Percentiles rank a stretch among this genome's conserved stretches.
phyloP scores from a whole-genome alignment of 2,888 invertebrate species.

The Acanthacorydalis orientalis region DNA sequence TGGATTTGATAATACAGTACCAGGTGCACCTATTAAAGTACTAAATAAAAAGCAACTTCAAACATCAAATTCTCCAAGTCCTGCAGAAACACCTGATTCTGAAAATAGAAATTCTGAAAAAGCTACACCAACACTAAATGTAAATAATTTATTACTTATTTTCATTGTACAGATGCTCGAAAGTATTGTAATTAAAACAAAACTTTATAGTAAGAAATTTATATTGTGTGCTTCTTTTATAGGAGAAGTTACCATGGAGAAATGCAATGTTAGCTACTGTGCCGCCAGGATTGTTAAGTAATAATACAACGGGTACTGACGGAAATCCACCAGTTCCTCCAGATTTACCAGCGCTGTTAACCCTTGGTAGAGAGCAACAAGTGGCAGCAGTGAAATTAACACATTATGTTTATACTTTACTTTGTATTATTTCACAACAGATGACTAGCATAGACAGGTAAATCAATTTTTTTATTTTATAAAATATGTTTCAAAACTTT shows the following conservation, averaged over 20 bases:
- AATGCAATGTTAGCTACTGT: constrained; percentile 30
- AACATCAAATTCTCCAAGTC: constrained; percentile 19
- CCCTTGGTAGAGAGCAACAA: constrained; percentile 40
- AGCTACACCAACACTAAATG: too few relatives aligned
- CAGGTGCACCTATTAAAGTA: constrained; percentile 19
- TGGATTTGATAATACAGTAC: constrained; percentile 60
- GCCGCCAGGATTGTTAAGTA: constrained; percentile 25
- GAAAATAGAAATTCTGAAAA: constrained; percentile 14
- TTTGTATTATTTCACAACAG: constrained; percentile 77
- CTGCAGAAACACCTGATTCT: constrained; percentile 22
- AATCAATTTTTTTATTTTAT: constrained; percentile 7
- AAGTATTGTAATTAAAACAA: background rate
- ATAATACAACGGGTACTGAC: constrained; percentile 16
- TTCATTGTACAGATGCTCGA: background rate
- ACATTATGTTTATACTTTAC: constrained; percentile 72
- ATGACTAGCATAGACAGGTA: constrained; percentile 75
- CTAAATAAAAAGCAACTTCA: constrained; percentile 21
- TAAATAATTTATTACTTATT: too few relatives aligned
- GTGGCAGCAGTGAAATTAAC: constrained; percentile 67
- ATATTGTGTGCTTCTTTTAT: constrained; percentile 10
- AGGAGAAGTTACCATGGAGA: constrained; percentile 32
- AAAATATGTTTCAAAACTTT: background rate
- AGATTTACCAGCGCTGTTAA: constrained; percentile 27
- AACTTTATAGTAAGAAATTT: background rate
- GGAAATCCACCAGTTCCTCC: constrained; percentile 14